Conservation (phyloP, 2,797 vertebrate genomes). For the Siniperca obscura region DNA sequence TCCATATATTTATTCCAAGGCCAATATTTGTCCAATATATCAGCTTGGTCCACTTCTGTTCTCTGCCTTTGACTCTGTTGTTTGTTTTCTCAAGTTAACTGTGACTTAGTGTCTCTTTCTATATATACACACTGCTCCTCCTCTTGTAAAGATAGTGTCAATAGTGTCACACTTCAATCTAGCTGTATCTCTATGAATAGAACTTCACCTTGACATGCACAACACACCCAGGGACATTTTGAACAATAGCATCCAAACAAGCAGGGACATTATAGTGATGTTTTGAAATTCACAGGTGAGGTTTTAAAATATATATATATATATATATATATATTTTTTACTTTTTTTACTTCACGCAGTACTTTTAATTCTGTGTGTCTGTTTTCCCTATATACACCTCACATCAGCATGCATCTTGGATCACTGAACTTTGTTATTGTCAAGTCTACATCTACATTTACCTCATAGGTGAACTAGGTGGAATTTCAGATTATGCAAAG, state of each 20-base stretch:
- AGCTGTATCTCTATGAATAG: neutral
- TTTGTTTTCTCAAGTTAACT: neutral
- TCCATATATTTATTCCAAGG: constrained; percentile 12
- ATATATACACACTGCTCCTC: constrained; percentile 1
- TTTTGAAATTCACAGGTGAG: neutral
- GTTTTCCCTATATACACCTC: constrained; percentile 6
- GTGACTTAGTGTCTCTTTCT: constrained; percentile 4
- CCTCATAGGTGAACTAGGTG: neutral
- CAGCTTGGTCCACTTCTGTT: constrained; percentile 2
- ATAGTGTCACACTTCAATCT: constrained; percentile 4
- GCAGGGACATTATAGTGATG: neutral
- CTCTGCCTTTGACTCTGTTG: neutral
- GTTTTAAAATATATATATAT: neutral
- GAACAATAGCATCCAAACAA: constrained; percentile 13
- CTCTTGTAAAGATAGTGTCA: constrained; percentile 3
- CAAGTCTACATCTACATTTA: constrained; percentile 5
- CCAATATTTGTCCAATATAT: neutral
- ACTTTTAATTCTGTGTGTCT: constrained; percentile 3
- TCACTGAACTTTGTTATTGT: constrained; percentile 33
- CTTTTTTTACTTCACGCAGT: neutral
- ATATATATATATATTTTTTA: neutral
- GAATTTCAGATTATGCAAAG: constrained; percentile 6
- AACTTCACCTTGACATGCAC: neutral
- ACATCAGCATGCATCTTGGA: constrained; percentile 18
- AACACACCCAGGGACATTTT: neutral